Evolutionary conservation across 2,888 invertebrate genomes (phyloP).

Genomic region (Drosophila robusta): DNA sequence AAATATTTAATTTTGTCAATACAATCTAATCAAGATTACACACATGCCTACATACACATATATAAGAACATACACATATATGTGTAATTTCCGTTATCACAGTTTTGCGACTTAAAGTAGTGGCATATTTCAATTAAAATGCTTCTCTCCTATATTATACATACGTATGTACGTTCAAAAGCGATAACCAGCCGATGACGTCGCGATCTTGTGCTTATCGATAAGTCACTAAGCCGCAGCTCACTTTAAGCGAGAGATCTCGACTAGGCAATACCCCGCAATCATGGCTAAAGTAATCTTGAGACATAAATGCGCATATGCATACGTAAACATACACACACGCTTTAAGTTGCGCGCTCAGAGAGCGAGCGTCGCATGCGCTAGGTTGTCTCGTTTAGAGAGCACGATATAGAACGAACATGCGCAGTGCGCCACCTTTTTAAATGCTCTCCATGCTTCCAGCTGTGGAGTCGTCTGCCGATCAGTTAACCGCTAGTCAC

Average conservation of each 20-base stretch:
- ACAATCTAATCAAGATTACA: conserved; percentile 46
- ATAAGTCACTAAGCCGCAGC: conserved; percentile 12
- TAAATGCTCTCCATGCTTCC: conserved; percentile 36
- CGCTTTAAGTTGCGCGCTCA: conserved; percentile 5
- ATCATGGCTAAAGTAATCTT: background rate
- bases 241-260: background rate
- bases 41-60: background rate
- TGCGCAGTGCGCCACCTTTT: conserved; percentile 45
- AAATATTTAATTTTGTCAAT: conserved; percentile 22
- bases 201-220: conserved; percentile 10
- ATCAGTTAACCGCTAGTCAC: conserved; percentile 63
- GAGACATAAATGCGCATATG: background rate
- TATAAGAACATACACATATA: background rate
- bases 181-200: conserved; percentile 5
- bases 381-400: conserved; percentile 1
- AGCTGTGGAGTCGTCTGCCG: conserved; percentile 51
- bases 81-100: conserved; percentile 22
- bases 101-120: conserved; percentile 3
- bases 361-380: conserved; percentile 21
- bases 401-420: conserved; percentile 8
- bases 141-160: background rate
- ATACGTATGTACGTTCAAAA: background rate
- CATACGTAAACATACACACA: background rate
- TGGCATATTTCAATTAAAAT: background rate
- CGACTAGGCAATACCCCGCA: conserved; percentile 5